Evolutionary conservation across 1,140 invertebrate species (phyloP).

Genomic region (Dermatophagoides farinae): DNA sequence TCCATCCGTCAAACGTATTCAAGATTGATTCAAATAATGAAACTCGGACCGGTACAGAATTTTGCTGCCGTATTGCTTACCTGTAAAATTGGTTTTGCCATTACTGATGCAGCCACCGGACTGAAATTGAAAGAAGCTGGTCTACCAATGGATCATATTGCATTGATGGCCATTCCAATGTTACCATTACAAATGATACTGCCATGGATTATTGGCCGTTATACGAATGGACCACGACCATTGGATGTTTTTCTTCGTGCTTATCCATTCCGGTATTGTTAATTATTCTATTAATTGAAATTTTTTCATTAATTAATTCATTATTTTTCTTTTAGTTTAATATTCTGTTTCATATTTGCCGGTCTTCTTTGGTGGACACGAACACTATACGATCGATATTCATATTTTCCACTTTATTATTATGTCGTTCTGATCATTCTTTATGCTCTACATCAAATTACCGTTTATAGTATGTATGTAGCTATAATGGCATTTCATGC

Average conservation of each 20-base stretch:
- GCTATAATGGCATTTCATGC: slow-evolving; percentile 63
- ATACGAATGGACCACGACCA: slow-evolving; percentile 66
- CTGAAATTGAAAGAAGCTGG: slow-evolving; percentile 87
- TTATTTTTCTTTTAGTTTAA: slow-evolving; percentile 34
- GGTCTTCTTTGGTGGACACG: slow-evolving; percentile 65
- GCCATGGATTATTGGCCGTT: slow-evolving; percentile 65
- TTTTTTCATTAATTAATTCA: neutral
- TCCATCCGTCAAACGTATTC: slow-evolving; percentile 61
- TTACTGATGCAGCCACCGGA: slow-evolving; percentile 80
- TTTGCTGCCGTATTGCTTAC: slow-evolving; percentile 66
- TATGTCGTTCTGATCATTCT: slow-evolving; percentile 51
- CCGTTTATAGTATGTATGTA: slow-evolving; percentile 55
- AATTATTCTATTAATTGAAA: slow-evolving; percentile 1
- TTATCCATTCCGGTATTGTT: slow-evolving; percentile 51
- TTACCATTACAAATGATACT: slow-evolving; percentile 85
- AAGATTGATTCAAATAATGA: slow-evolving; percentile 58
- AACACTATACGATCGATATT: slow-evolving; percentile 36
- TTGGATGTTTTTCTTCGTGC: slow-evolving; percentile 71
- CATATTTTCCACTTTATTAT: slow-evolving; percentile 51
- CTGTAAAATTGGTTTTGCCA: slow-evolving; percentile 81
- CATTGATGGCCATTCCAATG: slow-evolving; percentile 69
- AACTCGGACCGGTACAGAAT: slow-evolving; percentile 48
- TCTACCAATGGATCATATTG: slow-evolving; percentile 82
- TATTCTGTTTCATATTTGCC: slow-evolving; percentile 63
- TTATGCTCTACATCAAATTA: slow-evolving; percentile 70